Evolutionary conservation across 2,797 vertebrate genomes (phyloP).

Genomic region (Danio choprae): DNA sequence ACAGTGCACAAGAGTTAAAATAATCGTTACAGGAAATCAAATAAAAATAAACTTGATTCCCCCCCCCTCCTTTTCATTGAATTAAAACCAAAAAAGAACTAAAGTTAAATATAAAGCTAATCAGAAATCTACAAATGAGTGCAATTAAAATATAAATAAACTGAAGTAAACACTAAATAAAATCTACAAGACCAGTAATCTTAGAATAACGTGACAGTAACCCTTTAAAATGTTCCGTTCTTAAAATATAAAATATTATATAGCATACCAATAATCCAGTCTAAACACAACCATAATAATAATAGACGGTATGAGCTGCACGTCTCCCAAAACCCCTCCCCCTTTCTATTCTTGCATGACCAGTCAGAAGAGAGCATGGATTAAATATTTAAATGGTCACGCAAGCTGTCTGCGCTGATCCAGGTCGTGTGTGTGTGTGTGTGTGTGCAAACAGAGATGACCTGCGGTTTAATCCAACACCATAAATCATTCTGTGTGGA

Average conservation of each 20-base stretch:
- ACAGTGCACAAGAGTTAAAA: too few relatives aligned
- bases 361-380: slow-evolving; percentile 21
- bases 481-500: neutral
- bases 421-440: neutral
- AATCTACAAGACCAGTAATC: too few relatives aligned
- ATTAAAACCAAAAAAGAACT: too few relatives aligned
- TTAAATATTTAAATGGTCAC: slow-evolving; percentile 39
- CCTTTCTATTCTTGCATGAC: neutral
- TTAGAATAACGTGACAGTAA: neutral
- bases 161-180: too few relatives aligned
- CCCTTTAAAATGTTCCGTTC: neutral
- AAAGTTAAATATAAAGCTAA: too few relatives aligned
- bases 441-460: neutral
- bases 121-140: too few relatives aligned
- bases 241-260: neutral
- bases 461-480: neutral
- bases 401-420: slow-evolving; percentile 43
- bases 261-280: neutral
- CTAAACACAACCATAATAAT: neutral
- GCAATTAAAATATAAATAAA: too few relatives aligned
- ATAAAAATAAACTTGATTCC: too few relatives aligned
- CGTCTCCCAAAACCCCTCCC: neutral
- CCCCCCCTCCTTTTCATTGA: too few relatives aligned
- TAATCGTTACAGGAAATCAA: too few relatives aligned
- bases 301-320: neutral